These are phyloP conservation scores for Bombus affinis DNA, from an alignment of 1,140 invertebrate species.

Conservation along the genomic window DNA sequence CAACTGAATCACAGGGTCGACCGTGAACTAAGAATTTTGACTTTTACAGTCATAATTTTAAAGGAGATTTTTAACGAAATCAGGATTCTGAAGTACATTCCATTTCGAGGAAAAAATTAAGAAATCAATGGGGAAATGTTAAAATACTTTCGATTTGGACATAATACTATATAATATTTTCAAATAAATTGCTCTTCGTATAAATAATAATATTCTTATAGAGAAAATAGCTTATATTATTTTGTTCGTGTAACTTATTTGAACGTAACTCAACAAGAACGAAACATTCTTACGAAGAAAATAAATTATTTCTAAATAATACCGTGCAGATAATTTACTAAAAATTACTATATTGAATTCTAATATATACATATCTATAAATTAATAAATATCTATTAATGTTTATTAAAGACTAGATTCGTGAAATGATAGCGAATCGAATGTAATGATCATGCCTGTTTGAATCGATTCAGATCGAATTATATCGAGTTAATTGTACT, in stretches of 20 bases:
- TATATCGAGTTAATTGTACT: too few relatives aligned
- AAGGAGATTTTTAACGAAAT: slow-evolving; percentile 32
- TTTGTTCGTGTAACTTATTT: neutral
- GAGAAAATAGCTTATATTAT: neutral
- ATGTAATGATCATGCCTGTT: too few relatives aligned
- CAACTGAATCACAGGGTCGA: slow-evolving; percentile 44
- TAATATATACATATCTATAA: too few relatives aligned
- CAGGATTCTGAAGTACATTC: slow-evolving; percentile 11
- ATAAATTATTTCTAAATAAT: neutral
- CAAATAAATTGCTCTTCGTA: neutral
- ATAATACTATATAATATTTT: neutral
- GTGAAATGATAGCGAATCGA: too few relatives aligned
- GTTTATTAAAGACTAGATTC: too few relatives aligned
- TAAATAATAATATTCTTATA: neutral
- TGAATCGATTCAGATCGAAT: too few relatives aligned
- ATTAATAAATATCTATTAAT: too few relatives aligned
- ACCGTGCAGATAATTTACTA: too few relatives aligned
- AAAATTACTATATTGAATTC: too few relatives aligned
- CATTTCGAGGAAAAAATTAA: slow-evolving; percentile 21
- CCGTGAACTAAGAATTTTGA: slow-evolving; percentile 45
- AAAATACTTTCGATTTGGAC: neutral
- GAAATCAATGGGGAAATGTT: slow-evolving; percentile 7
- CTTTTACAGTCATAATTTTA: neutral
- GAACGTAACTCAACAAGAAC: neutral
- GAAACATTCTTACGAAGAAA: neutral